phyloP scores from a whole-genome alignment of 2,797 vertebrate species.

The Sternotherus odoratus region DNA sequence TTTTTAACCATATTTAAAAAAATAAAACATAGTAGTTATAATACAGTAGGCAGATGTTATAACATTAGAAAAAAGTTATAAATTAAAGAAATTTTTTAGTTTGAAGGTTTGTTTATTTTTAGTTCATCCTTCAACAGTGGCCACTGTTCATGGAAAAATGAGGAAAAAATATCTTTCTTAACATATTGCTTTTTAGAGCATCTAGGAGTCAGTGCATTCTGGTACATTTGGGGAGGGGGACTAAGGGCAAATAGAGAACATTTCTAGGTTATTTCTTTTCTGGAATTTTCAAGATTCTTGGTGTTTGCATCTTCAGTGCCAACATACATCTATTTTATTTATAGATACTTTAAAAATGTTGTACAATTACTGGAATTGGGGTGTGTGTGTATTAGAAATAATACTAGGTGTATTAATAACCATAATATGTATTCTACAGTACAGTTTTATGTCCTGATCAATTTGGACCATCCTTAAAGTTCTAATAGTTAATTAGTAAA shows the following conservation, averaged over 20 bases:
- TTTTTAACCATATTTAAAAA: too few species aligned
- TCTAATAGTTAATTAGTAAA: background rate
- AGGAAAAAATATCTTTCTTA: background rate
- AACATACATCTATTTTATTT: background rate
- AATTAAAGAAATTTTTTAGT: background rate
- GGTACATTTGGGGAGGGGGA: background rate
- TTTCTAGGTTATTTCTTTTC: background rate
- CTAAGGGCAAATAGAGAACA: background rate
- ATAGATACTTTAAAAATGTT: background rate
- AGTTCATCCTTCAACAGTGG: background rate
- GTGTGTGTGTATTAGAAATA: background rate
- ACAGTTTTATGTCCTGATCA: constrained; percentile 25
- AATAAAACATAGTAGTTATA: background rate
- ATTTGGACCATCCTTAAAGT: background rate
- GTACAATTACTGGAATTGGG: background rate
- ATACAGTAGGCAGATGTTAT: background rate
- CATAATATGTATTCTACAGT: background rate
- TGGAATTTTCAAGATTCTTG: background rate
- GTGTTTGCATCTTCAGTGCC: background rate
- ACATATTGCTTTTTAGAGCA: background rate
- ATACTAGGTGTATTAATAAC: constrained; percentile 14
- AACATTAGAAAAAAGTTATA: background rate
- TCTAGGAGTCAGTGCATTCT: background rate
- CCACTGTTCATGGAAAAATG: background rate
- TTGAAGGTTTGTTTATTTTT: background rate